These are phyloP conservation scores for Rhodinocichla rosea DNA, from an alignment of 2,113 vertebrate genomes.

Conservation along the genomic window DNA sequence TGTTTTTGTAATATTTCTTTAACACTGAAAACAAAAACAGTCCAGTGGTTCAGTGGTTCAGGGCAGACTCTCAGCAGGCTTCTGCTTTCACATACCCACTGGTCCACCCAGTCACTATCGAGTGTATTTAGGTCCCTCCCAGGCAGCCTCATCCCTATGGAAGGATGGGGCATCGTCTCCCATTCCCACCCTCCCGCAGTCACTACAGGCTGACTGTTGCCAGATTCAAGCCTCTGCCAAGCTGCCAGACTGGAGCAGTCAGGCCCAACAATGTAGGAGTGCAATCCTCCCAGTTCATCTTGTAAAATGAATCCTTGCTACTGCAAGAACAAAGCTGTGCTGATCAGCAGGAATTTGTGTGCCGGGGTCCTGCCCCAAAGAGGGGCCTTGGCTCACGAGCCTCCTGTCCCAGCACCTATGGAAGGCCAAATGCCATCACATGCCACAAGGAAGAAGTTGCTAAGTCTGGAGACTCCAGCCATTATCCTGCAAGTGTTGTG, in stretches of 20 bases:
- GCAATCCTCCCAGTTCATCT: background rate
- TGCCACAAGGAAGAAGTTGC: background rate
- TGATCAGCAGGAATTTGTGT: background rate
- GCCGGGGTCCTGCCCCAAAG: background rate
- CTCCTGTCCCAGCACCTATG: background rate
- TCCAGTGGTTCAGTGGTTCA: background rate
- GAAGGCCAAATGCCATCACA: background rate
- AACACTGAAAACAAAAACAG: background rate
- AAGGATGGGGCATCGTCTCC: accelerated
- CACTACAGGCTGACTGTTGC: background rate
- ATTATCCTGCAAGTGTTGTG: background rate
- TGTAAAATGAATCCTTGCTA: background rate
- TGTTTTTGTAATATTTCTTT: background rate
- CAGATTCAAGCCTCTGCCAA: background rate
- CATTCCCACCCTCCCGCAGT: accelerated
- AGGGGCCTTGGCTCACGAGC: accelerated
- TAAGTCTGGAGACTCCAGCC: background rate
- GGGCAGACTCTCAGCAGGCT: background rate
- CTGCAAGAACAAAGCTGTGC: background rate
- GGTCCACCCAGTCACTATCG: background rate
- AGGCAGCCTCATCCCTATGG: background rate
- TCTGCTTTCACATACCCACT: background rate
- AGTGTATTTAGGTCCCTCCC: background rate
- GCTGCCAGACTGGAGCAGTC: background rate
- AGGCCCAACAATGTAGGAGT: background rate